Evolutionary conservation across 2,888 invertebrate species (phyloP).

Genomic region (Trichacis sp.): DNA sequence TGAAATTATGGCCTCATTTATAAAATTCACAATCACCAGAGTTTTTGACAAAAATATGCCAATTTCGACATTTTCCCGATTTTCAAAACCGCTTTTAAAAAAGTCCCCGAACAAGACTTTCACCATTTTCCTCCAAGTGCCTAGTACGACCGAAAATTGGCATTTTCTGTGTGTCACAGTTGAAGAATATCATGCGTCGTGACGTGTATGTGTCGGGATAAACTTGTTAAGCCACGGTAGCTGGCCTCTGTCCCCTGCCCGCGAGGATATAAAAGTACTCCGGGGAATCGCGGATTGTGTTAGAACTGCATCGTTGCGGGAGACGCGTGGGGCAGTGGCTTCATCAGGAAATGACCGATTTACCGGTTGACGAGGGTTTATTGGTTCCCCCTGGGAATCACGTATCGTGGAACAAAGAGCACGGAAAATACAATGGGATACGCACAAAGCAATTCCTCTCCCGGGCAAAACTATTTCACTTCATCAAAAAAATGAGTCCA

Average conservation of each 20-base stretch:
- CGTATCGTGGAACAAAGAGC: constrained; percentile 40
- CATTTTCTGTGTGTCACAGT: constrained; percentile 30
- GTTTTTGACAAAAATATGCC: no score
- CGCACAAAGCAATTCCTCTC: background rate
- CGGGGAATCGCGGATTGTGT: constrained; percentile 45
- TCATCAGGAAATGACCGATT: constrained; percentile 41
- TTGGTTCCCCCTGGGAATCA: constrained; percentile 58
- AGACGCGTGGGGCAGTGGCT: constrained; percentile 40
- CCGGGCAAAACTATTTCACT: no score
- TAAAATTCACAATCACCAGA: no score
- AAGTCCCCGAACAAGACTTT: no score
- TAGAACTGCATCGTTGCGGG: constrained; percentile 37
- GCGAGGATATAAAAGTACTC: constrained; percentile 52
- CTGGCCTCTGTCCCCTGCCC: constrained; percentile 44
- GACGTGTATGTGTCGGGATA: constrained; percentile 44
- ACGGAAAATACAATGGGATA: constrained; percentile 2
- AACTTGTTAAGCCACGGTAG: constrained; percentile 57
- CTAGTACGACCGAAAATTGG: constrained; percentile 11
- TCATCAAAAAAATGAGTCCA: no score
- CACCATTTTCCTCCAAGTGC: no score
- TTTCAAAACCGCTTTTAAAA: no score
- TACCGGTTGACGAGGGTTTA: constrained; percentile 62
- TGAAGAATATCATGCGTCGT: constrained; percentile 45
- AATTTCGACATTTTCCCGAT: no score
- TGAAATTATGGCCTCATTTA: no score